These are phyloP conservation scores for Porites lobata DNA, from an alignment of 92 coral and sea anemone species.

Conservation along the genomic window DNA sequence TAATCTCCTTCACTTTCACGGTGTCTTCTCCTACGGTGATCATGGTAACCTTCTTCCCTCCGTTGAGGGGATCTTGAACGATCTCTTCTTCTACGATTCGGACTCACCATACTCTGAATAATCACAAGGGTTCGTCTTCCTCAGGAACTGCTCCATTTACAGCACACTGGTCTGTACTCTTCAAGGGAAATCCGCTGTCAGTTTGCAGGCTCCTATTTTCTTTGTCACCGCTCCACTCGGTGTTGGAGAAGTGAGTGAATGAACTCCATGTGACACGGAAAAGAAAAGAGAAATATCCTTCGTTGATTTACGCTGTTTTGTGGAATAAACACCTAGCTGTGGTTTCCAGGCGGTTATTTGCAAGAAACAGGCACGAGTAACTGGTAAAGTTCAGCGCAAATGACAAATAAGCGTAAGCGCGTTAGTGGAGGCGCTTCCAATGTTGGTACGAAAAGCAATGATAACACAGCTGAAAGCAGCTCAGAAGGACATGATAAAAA, in stretches of 20 bases:
- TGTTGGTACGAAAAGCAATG: slow-evolving; percentile 76
- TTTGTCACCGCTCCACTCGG: background rate
- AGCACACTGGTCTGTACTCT: background rate
- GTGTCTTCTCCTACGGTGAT: slow-evolving; percentile 3
- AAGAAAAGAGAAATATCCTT: background rate
- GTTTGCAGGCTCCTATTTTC: slow-evolving; percentile 12
- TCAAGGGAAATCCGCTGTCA: slow-evolving; percentile 28
- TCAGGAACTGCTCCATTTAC: background rate
- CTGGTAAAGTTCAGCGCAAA: background rate
- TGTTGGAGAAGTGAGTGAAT: background rate
- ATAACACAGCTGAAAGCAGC: slow-evolving; percentile 35
- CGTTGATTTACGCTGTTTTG: background rate
- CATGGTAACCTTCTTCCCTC: background rate
- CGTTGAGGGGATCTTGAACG: slow-evolving; percentile 19
- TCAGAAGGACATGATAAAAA: slow-evolving; percentile 69
- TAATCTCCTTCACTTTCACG: background rate
- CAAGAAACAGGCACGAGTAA: no score
- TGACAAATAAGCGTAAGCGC: slow-evolving; percentile 83
- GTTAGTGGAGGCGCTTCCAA: slow-evolving; percentile 58
- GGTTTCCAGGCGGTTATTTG: background rate
- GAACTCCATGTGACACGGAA: background rate
- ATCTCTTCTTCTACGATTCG: background rate
- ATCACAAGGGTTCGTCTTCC: background rate
- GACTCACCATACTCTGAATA: background rate
- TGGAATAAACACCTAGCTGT: background rate